Conservation (phyloP, 2,113 vertebrate genomes). For the Uropsilus gracilis region DNA sequence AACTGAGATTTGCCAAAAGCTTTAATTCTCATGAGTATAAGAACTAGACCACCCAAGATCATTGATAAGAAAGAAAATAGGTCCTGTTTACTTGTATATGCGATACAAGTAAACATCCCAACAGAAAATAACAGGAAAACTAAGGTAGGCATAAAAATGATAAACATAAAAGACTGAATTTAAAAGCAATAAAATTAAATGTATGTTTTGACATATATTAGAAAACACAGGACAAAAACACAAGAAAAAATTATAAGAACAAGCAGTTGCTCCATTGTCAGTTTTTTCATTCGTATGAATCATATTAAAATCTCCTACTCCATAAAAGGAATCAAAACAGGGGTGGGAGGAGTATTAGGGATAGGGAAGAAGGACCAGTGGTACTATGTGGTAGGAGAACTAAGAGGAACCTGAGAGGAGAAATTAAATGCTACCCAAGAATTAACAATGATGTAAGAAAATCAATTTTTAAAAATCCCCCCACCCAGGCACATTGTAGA, state of each 20-base stretch:
- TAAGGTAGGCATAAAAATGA: background rate
- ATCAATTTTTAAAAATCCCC: no score
- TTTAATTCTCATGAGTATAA: background rate
- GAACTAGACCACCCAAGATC: background rate
- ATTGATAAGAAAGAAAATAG: background rate
- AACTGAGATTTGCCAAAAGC: background rate
- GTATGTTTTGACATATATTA: background rate
- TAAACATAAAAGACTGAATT: constrained; percentile 15
- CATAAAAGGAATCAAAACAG: no score
- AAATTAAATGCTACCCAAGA: no score
- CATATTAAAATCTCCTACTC: background rate
- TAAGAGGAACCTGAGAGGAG: no score
- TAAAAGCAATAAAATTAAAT: constrained; percentile 36
- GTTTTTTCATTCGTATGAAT: background rate
- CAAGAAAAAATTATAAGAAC: background rate
- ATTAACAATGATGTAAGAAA: no score
- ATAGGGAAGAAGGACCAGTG: no score
- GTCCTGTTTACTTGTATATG: no score
- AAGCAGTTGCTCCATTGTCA: background rate
- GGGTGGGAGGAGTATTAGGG: no score
- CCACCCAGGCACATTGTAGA: no score
- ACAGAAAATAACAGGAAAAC: background rate
- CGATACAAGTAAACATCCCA: background rate
- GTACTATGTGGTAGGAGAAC: no score
- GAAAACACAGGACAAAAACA: background rate